These are phyloP conservation scores for Spilosoma lubricipeda DNA, from an alignment of 2,888 invertebrate genomes.

Conservation along the genomic window DNA sequence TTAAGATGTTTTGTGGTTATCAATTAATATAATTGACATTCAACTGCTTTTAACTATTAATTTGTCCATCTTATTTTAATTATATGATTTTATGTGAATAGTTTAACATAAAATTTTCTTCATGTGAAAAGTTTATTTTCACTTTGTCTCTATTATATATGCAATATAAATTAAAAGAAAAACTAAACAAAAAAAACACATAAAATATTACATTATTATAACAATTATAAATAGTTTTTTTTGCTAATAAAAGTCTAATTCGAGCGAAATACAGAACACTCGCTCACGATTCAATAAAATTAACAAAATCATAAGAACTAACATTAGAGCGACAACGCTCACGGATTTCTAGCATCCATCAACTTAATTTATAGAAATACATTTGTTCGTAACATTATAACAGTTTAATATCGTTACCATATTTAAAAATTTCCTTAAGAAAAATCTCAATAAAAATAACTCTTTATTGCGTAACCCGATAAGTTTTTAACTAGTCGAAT, in stretches of 20 bases:
- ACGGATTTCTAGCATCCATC: conserved; percentile 54
- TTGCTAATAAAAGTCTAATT: conserved; percentile 33
- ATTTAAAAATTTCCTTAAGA: conserved; percentile 3
- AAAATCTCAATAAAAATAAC: not conserved
- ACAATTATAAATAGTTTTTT: conserved; percentile 29
- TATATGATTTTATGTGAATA: not conserved
- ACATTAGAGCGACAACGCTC: conserved; percentile 46
- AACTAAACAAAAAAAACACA: conserved; percentile 8
- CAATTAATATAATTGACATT: conserved; percentile 52
- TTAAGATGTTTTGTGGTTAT: conserved; percentile 22
- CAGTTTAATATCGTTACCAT: conserved; percentile 24
- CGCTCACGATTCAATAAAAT: conserved; percentile 48
- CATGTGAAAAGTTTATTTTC: not conserved
- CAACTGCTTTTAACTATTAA: conserved; percentile 34
- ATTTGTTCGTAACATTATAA: conserved; percentile 45
- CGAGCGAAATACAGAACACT: conserved; percentile 62
- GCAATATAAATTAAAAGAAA: not conserved
- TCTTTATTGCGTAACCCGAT: conserved; percentile 26
- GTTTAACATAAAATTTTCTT: not conserved
- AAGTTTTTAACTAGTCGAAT: conserved; percentile 24
- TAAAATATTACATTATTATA: conserved; percentile 15
- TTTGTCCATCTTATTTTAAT: not conserved
- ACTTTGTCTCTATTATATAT: not conserved
- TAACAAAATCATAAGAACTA: conserved; percentile 55
- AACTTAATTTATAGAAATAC: conserved; percentile 36